A percentile compares a stretch with the other conserved stretches of the same genome.
These are phyloP conservation scores for Trissonchulus latispiculum DNA, from an alignment of 2,888 invertebrate species.

Conservation along the genomic window DNA sequence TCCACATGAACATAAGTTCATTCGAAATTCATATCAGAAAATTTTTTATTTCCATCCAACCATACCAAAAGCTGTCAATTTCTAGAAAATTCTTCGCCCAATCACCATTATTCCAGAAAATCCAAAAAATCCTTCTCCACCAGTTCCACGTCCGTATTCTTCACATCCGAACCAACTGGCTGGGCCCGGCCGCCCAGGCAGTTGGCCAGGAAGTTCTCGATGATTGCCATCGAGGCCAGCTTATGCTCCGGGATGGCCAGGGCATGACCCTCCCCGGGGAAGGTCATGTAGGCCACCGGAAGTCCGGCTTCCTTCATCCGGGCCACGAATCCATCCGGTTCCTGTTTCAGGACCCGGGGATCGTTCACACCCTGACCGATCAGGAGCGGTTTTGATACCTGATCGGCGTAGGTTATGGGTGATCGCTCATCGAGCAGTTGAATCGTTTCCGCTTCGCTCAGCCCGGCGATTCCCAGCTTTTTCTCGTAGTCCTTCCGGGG, in stretches of 20 bases:
- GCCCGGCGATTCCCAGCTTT: neutral
- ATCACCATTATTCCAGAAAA: too few species aligned
- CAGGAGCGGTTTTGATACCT: slow-evolving; percentile 33
- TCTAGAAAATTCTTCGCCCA: too few species aligned
- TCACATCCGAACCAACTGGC: slow-evolving; percentile 6
- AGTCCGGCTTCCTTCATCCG: neutral
- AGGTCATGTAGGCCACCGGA: slow-evolving; percentile 14
- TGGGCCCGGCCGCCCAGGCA: slow-evolving; percentile 16
- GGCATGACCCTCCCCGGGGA: slow-evolving; percentile 12
- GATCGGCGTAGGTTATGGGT: slow-evolving; percentile 14
- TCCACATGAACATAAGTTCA: too few species aligned
- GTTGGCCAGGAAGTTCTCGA: slow-evolving; percentile 15
- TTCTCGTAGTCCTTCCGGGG: neutral
- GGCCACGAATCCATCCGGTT: slow-evolving; percentile 31
- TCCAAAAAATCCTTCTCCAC: too few species aligned
- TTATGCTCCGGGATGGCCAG: neutral
- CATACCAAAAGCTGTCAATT: too few species aligned
- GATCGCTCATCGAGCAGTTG: neutral
- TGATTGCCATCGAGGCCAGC: slow-evolving; percentile 1
- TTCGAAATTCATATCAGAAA: too few species aligned
- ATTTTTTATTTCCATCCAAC: too few species aligned
- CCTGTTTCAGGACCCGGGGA: slow-evolving; percentile 38
- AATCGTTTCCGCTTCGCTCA: neutral
- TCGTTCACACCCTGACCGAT: slow-evolving; percentile 42
- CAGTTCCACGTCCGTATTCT: too few species aligned